Percentiles rank a stretch among this genome's conserved stretches.
phyloP scores from a whole-genome alignment of 1,140 invertebrate species.

The Neuroterus valhalla region DNA sequence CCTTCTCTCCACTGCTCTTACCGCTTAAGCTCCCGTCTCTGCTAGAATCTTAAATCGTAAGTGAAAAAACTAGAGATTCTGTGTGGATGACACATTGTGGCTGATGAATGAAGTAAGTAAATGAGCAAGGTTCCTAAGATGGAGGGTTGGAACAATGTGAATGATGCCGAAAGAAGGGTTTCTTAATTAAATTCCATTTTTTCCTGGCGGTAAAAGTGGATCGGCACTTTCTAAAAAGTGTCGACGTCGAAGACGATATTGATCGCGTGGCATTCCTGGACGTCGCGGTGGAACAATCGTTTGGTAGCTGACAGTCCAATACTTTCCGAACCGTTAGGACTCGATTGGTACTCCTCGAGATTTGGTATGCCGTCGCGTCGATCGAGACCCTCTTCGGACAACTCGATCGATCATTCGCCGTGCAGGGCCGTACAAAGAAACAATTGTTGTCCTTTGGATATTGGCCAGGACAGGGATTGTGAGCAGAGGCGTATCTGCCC shows the following conservation, averaged over 20 bases:
- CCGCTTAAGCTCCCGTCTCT: not conserved
- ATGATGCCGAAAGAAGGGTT: constrained; percentile 11
- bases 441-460: constrained; percentile 43
- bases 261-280: constrained; percentile 21
- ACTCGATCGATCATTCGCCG: constrained; percentile 57
- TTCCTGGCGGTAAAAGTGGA: constrained; percentile 5
- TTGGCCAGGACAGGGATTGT: not conserved
- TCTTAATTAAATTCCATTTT: constrained; percentile 31
- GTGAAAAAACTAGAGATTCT: not conserved
- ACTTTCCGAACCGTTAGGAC: constrained; percentile 27
- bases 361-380: constrained; percentile 53
- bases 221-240: constrained; percentile 30
- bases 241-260: constrained; percentile 24
- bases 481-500: not conserved
- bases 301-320: constrained; percentile 27
- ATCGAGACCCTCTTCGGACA: constrained; percentile 51
- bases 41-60: not conserved
- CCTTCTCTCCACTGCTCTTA: not conserved
- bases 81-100: too few relatives aligned
- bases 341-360: constrained; percentile 48
- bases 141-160: constrained; percentile 15
- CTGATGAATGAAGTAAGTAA: not conserved
- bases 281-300: constrained; percentile 22
- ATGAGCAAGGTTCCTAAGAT: constrained; percentile 9
- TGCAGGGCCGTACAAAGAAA: constrained; percentile 49